Percentiles rank a stretch among this genome's conserved stretches.
Evolutionary conservation across 2,797 vertebrate species (phyloP).

Genomic region (Falco novaeseelandiae): DNA sequence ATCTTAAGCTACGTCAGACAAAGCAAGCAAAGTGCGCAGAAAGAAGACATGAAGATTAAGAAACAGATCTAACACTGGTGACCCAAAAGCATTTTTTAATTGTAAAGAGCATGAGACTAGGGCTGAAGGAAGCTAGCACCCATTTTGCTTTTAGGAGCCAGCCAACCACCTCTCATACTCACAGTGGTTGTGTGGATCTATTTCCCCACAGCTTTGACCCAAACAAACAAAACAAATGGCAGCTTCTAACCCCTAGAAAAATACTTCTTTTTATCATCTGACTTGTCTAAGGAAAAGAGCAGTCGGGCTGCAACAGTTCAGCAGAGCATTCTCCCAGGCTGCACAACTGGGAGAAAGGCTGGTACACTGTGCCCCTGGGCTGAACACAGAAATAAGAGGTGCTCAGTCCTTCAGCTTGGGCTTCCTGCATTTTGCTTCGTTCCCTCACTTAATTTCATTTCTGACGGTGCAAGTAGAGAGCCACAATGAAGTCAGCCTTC

Average conservation of each 20-base stretch:
- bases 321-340: neutral
- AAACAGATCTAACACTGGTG: neutral
- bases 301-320: neutral
- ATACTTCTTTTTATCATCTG: neutral
- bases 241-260: neutral
- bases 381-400: neutral
- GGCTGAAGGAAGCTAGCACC: neutral
- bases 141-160: neutral
- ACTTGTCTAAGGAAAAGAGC: neutral
- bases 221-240: neutral
- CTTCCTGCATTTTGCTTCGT: neutral
- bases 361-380: neutral
- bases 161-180: neutral
- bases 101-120: neutral
- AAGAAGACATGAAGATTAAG: neutral
- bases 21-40: neutral
- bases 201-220: neutral
- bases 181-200: fast-evolving
- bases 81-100: constrained; percentile 37
- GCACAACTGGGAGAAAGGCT: neutral
- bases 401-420: neutral
- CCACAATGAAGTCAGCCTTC: neutral
- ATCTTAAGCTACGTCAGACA: neutral
- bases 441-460: neutral
- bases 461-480: neutral